phyloP scores from a whole-genome alignment of 2,888 invertebrate species.

The Spilosoma lubricipeda region DNA sequence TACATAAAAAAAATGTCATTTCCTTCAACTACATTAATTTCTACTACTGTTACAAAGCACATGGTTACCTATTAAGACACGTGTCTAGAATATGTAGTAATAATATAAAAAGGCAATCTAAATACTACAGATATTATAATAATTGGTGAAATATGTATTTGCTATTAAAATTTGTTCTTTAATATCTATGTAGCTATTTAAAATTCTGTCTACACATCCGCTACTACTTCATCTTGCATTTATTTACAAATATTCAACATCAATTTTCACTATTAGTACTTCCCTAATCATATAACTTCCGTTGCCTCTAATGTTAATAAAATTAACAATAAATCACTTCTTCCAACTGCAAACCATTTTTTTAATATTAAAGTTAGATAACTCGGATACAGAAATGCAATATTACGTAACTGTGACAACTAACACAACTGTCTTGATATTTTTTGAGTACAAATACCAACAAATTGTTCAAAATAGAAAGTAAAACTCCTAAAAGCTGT shows the following conservation, averaged over 20 bases:
- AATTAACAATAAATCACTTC: neutral
- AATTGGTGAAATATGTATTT: no score
- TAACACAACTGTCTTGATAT: neutral
- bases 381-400: neutral
- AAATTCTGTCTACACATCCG: neutral
- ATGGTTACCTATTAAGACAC: no score
- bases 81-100: no score
- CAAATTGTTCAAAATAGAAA: slow-evolving; percentile 3
- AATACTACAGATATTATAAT: no score
- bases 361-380: neutral
- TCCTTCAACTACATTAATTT: no score
- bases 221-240: neutral
- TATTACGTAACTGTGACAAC: neutral
- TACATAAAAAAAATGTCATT: no score
- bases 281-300: neutral
- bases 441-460: neutral
- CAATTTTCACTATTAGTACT: neutral
- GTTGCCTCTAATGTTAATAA: neutral
- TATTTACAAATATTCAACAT: neutral
- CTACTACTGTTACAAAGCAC: no score
- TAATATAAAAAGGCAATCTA: no score
- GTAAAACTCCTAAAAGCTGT: neutral
- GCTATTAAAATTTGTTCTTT: no score
- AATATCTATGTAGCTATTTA: neutral
- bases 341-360: neutral